These are phyloP conservation scores for Cygnus buccinator DNA, from an alignment of 2,113 vertebrate species.

Conservation along the genomic window DNA sequence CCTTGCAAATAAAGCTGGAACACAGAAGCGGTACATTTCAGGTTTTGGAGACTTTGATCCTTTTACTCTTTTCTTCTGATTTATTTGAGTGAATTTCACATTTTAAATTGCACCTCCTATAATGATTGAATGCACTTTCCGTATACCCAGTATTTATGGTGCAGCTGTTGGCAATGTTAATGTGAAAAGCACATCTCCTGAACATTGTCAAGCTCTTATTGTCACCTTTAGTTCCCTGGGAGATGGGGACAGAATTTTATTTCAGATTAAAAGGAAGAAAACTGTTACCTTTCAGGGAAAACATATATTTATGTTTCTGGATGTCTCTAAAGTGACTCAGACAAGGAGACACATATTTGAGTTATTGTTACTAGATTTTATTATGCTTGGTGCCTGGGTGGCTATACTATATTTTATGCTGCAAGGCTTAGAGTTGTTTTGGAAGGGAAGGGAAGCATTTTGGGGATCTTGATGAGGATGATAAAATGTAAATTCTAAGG, in stretches of 20 bases:
- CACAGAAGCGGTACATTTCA: background rate
- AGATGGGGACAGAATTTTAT: conserved; percentile 72
- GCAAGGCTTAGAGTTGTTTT: conserved; percentile 57
- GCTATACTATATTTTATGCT: conserved; percentile 63
- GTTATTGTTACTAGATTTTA: conserved; percentile 70
- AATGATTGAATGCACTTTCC: conserved; percentile 62
- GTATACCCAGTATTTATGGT: conserved; percentile 53
- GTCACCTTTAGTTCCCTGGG: conserved; percentile 68
- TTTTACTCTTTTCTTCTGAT: conserved; percentile 56
- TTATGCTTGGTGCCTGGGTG: conserved; percentile 64
- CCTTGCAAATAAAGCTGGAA: conserved; percentile 39
- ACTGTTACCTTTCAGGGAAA: conserved; percentile 69
- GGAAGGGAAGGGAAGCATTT: background rate
- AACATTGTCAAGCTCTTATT: conserved; percentile 67
- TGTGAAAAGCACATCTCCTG: conserved; percentile 69
- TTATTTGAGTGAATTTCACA: conserved; percentile 60
- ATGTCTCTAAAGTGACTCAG: conserved; percentile 70
- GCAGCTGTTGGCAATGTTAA: conserved; percentile 65
- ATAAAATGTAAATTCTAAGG: conserved; percentile 63
- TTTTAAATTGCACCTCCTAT: conserved; percentile 63
- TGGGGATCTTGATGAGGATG: conserved; percentile 40
- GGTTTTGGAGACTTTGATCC: conserved; percentile 14
- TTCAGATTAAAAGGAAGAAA: conserved; percentile 71
- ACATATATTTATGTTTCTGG: conserved; percentile 71
- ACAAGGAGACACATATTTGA: conserved; percentile 67